Evolutionary conservation across 2,797 vertebrate species (phyloP), one percentile per base, ranked within the genome.

Genomic region (Diceros bicornis): DNA sequence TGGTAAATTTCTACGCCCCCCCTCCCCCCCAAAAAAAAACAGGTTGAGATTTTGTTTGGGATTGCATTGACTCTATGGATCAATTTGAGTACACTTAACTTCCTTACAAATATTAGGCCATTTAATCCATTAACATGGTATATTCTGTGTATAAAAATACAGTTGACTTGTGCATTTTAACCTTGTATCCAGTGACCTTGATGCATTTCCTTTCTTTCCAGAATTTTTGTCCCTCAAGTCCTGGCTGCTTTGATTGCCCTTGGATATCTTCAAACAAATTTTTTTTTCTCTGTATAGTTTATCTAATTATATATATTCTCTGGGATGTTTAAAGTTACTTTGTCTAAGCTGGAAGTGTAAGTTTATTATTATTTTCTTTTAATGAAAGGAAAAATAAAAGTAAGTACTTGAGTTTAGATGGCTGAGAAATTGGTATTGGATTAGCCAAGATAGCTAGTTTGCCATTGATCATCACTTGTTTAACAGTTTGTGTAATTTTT

Each of bases 331-430:
- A 41, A 87, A 87, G 55, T 78, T 93, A 52, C 16, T 52, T 72
- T 52, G 59, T 79, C 71, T 77, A 59, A 94, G 37, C 50, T 79
- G 34, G 27, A 84, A 52, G n/a, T 25, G 37, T 83, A 59, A 3
- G 10, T 64, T 57, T 75, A 61, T 55, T 66, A 61, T 79, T 78
- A 47, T 61, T 92, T 92, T 77, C 44, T 96, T 89, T 82, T 93
- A 61, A 55, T 79, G 29, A 74, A 83, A 93, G 8, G 50, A 34
- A 44, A 83, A 71, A 52, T 0, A 37, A 37, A 69, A 91, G 27
- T 4, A 61, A 55, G 47, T 61, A 66, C 41, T 59, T 92, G 59
- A 71, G 16, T 87, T 34, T 52, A 87, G 21, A 41, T 66, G 16
- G 14, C 69, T 84, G 64, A 66, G 20, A 82, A 61, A 21, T 50